Conservation (phyloP, 1,140 invertebrate genomes). For the Meloidogyne floridensis region DNA sequence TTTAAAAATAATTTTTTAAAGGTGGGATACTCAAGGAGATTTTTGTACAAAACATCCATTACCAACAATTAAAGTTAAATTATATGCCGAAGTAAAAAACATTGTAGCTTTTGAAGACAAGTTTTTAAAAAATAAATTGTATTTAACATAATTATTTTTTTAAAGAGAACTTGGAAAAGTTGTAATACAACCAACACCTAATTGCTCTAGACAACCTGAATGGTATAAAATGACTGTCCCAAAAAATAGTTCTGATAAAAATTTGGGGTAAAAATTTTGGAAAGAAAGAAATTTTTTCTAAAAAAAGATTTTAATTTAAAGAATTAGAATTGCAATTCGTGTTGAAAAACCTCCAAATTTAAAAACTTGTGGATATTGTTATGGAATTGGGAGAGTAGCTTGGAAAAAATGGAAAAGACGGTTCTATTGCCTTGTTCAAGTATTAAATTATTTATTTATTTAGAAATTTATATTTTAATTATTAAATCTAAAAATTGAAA, state of each 20-base stretch:
- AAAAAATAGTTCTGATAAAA: constrained; percentile 90
- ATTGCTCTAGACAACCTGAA: constrained; percentile 74
- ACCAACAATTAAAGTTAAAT: constrained; percentile 88
- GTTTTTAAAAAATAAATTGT: constrained; percentile 26
- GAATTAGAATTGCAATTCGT: constrained; percentile 93
- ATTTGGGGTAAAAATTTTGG: constrained; percentile 70
- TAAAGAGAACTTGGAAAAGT: constrained; percentile 63
- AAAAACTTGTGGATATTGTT: constrained; percentile 91
- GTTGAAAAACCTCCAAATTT: constrained; percentile 92
- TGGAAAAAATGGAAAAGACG: constrained; percentile 99
- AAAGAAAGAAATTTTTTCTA: background rate
- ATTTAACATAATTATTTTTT: constrained; percentile 70
- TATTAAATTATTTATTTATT: constrained; percentile 43
- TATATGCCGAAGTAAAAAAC: constrained; percentile 88
- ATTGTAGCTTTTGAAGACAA: constrained; percentile 97
- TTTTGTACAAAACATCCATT: constrained; percentile 95
- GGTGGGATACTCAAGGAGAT: constrained; percentile 81
- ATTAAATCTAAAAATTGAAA: too few species aligned
- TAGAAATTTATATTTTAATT: background rate
- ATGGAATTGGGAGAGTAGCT: constrained; percentile 90
- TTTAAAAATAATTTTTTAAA: background rate
- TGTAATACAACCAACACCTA: constrained; percentile 67
- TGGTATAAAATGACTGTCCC: constrained; percentile 95
- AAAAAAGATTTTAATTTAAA: constrained; percentile 52
- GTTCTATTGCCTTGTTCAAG: constrained; percentile 95